These are phyloP conservation scores for Tadarida brasiliensis DNA, from an alignment of 2,797 vertebrate genomes.

Conservation along the genomic window DNA sequence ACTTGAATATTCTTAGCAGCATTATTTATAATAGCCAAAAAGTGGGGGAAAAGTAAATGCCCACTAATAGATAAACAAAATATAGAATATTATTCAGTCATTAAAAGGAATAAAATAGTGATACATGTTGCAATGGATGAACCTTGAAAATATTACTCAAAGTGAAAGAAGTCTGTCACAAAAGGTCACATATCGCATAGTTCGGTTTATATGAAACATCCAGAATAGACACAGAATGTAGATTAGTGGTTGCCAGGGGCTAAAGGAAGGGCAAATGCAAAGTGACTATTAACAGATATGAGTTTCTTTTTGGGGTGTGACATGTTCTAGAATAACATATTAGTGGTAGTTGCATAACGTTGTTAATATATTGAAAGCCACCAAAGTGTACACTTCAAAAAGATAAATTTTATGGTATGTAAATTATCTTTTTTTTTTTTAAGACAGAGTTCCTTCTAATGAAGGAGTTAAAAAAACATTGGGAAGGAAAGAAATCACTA, in stretches of 20 bases:
- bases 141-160: conserved; percentile 16
- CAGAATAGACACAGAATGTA: not conserved
- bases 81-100: not conserved
- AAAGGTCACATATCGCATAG: not conserved
- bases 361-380: not conserved
- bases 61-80: not conserved
- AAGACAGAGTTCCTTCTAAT: not conserved
- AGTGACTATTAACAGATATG: not conserved
- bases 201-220: not conserved
- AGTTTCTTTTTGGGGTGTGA: not conserved
- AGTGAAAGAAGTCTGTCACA: not conserved
- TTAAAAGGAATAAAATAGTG: not conserved
- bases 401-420: not conserved
- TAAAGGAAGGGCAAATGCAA: not conserved
- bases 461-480: not conserved
- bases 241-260: not conserved
- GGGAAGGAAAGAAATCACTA: not conserved
- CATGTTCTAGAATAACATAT: not conserved
- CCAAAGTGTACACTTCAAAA: not conserved
- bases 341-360: not conserved
- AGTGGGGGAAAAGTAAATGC: not conserved
- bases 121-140: not conserved
- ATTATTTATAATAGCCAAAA: conserved; percentile 11
- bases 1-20: not conserved
- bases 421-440: not conserved